A percentile compares a stretch with the other conserved stretches of the same genome.
Evolutionary conservation across 2,113 vertebrate genomes (phyloP).

Genomic region (Oenanthe oenanthe): DNA sequence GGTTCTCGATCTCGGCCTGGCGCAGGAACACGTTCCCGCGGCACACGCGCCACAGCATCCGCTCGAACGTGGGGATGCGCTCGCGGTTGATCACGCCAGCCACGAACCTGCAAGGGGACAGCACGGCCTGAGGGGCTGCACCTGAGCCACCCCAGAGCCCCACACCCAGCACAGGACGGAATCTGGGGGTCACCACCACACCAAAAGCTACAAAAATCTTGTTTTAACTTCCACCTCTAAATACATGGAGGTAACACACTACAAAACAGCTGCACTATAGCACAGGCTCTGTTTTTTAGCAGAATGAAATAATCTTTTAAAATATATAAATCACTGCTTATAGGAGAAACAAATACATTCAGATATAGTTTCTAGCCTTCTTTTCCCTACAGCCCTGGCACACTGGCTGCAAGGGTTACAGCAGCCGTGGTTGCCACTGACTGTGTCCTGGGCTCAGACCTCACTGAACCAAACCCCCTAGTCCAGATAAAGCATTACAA

Average conservation of each 20-base stretch:
- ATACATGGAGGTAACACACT: accelerated
- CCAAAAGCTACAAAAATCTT: accelerated
- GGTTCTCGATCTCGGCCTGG: constrained; percentile 94
- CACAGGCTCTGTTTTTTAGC: background rate
- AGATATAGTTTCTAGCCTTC: background rate
- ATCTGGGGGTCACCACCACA: accelerated
- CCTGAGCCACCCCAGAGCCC: background rate
- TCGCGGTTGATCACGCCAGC: constrained; percentile 96
- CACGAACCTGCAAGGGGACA: constrained; percentile 84
- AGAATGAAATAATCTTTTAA: accelerated
- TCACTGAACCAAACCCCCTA: background rate
- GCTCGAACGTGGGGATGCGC: constrained; percentile 94
- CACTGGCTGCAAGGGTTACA: background rate
- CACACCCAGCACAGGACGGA: accelerated
- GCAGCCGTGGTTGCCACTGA: background rate
- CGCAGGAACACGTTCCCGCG: constrained; percentile 96
- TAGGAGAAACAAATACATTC: background rate
- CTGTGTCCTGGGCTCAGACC: accelerated
- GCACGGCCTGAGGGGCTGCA: background rate
- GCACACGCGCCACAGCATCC: constrained; percentile 98
- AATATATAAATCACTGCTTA: background rate
- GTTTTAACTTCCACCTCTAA: background rate
- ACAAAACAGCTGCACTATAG: accelerated
- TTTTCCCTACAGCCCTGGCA: background rate
- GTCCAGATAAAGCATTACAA: background rate